These are phyloP conservation scores for Lepilemur ruficaudatus DNA, from an alignment of 2,797 vertebrate genomes.

Conservation along the genomic window DNA sequence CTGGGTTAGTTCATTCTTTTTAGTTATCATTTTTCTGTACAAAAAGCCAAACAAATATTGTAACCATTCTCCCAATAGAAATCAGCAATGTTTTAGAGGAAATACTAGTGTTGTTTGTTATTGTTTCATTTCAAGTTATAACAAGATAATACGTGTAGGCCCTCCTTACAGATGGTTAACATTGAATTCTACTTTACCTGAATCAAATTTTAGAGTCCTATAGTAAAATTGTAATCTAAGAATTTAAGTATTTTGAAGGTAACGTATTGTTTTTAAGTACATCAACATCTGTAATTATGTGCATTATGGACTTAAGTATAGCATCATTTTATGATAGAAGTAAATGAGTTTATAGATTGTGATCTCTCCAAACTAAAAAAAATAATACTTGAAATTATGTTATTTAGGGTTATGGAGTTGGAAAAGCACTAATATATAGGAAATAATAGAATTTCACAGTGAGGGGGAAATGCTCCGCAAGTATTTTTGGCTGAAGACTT, in stretches of 20 bases:
- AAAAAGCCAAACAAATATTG: neutral
- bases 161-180: neutral
- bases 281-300: constrained; percentile 75
- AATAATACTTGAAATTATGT: constrained; percentile 76
- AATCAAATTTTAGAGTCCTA: neutral
- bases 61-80: neutral
- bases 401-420: constrained; percentile 79
- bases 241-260: constrained; percentile 50
- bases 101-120: neutral
- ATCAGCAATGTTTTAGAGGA: neutral
- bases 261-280: constrained; percentile 57
- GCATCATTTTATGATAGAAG: constrained; percentile 72
- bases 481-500: neutral
- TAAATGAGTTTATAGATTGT: constrained; percentile 80
- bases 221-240: constrained; percentile 49
- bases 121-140: neutral
- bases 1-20: constrained; percentile 87
- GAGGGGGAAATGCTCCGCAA: neutral
- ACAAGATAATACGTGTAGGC: neutral
- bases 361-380: constrained; percentile 75
- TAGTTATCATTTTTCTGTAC: neutral
- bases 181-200: constrained; percentile 4
- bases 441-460: constrained; percentile 81
- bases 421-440: constrained; percentile 77
- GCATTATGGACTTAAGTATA: constrained; percentile 73